Conservation (phyloP, 2,113 vertebrate species). For the Connochaetes taurinus region DNA sequence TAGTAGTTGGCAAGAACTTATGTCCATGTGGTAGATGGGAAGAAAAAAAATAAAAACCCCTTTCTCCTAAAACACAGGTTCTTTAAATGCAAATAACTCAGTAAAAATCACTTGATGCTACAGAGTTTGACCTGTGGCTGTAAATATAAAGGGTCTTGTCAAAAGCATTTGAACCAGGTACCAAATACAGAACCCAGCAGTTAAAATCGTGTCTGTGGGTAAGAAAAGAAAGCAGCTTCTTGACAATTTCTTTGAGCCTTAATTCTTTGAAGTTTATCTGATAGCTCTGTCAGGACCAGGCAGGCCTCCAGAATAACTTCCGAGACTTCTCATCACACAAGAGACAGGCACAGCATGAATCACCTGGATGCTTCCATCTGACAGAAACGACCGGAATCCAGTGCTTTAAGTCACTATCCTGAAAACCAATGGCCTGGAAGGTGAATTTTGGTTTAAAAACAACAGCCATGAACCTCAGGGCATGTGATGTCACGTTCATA, state of each 20-base stretch:
- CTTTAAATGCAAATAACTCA: slow-evolving; percentile 20
- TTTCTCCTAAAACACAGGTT: background rate
- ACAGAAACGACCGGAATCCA: slow-evolving; percentile 23
- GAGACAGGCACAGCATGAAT: slow-evolving; percentile 29
- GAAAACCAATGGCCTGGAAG: background rate
- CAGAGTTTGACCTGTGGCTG: background rate
- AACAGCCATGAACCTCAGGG: background rate
- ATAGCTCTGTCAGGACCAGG: slow-evolving; percentile 26
- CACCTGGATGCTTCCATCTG: background rate
- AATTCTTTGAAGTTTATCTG: slow-evolving; percentile 47
- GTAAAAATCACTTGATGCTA: background rate
- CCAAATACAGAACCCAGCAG: background rate
- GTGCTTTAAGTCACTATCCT: background rate
- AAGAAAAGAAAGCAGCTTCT: slow-evolving; percentile 48
- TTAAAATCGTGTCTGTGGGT: slow-evolving; percentile 39
- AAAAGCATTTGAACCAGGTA: background rate
- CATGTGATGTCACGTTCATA: background rate
- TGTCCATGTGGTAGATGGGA: background rate
- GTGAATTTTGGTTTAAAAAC: background rate
- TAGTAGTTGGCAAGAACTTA: background rate
- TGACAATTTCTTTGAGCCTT: slow-evolving; percentile 21
- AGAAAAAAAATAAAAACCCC: background rate
- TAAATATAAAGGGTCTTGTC: background rate
- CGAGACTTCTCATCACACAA: background rate
- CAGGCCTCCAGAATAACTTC: slow-evolving; percentile 11